phyloP scores from a whole-genome alignment of 2,888 invertebrate species.

The Ennomos erosarius region DNA sequence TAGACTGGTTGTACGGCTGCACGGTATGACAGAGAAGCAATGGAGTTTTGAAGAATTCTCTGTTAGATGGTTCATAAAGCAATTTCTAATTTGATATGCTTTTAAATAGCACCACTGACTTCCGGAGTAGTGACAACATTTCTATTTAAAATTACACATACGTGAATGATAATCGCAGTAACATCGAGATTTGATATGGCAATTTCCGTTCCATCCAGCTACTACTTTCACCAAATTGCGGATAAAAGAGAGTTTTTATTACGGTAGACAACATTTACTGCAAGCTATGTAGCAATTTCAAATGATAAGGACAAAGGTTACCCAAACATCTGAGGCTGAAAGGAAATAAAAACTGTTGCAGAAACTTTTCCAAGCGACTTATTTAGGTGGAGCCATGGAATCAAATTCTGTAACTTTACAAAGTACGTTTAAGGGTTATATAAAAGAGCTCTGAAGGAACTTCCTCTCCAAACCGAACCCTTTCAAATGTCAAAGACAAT shows the following conservation, averaged over 20 bases:
- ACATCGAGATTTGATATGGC: slow-evolving; percentile 40
- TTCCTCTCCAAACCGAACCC: slow-evolving; percentile 21
- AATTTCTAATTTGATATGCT: slow-evolving; percentile 23
- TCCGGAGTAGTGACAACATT: slow-evolving; percentile 29
- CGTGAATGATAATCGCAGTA: slow-evolving; percentile 37
- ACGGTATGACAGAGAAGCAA: slow-evolving; percentile 2
- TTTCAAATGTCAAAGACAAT: slow-evolving; percentile 21
- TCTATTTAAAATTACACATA: slow-evolving; percentile 29
- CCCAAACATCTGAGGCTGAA: slow-evolving; percentile 5
- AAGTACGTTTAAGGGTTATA: slow-evolving; percentile 23
- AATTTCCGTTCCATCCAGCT: slow-evolving; percentile 38
- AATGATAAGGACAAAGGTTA: slow-evolving; percentile 22
- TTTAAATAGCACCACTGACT: slow-evolving; percentile 32
- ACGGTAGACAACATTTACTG: slow-evolving; percentile 25
- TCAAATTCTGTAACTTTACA: slow-evolving; percentile 12
- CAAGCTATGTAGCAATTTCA: slow-evolving; percentile 26
- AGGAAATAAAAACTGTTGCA: slow-evolving; percentile 13
- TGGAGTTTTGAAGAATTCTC: slow-evolving; percentile 8
- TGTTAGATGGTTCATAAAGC: slow-evolving; percentile 17
- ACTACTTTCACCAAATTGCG: slow-evolving; percentile 41
- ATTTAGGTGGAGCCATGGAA: slow-evolving; percentile 5
- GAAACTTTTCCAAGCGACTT: slow-evolving; percentile 12
- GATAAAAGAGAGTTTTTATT: slow-evolving; percentile 42
- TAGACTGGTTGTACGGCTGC: slow-evolving; percentile 4
- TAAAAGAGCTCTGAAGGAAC: slow-evolving; percentile 24